phyloP scores from a whole-genome alignment of 2,113 vertebrate genomes.

The Lophotis ruficrista region DNA sequence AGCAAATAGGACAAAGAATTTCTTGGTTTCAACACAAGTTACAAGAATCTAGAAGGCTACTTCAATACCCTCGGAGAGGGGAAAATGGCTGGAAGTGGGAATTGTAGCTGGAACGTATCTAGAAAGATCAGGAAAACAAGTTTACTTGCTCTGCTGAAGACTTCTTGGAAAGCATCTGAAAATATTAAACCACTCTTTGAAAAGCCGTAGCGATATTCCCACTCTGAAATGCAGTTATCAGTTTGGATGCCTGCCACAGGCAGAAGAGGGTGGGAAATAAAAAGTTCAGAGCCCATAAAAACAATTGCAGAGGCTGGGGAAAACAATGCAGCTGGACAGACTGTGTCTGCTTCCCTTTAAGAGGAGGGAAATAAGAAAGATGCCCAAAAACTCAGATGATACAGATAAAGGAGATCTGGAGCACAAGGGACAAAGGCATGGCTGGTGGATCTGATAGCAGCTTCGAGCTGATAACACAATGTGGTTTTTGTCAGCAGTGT shows the following conservation, averaged over 20 bases:
- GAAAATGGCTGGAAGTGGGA: neutral
- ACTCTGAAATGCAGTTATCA: neutral
- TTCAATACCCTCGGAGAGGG: neutral
- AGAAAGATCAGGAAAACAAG: neutral
- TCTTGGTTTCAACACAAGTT: neutral
- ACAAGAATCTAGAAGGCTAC: neutral
- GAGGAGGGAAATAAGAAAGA: neutral
- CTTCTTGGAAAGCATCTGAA: neutral
- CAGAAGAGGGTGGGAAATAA: neutral
- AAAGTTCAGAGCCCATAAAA: neutral
- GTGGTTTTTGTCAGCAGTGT: neutral
- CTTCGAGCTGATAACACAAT: fast-evolving
- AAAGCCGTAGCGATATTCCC: fast-evolving
- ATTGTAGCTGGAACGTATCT: neutral
- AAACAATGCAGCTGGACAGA: neutral
- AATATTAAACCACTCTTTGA: neutral
- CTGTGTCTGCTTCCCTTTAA: neutral
- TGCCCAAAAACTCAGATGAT: neutral
- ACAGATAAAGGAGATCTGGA: neutral
- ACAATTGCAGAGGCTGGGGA: neutral
- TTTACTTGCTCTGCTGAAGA: neutral
- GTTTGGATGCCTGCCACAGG: neutral
- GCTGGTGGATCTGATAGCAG: neutral
- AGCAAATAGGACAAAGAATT: neutral
- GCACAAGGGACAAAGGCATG: neutral